These are phyloP conservation scores for Gadus macrocephalus DNA, from an alignment of 2,113 vertebrate genomes.

Conservation along the genomic window DNA sequence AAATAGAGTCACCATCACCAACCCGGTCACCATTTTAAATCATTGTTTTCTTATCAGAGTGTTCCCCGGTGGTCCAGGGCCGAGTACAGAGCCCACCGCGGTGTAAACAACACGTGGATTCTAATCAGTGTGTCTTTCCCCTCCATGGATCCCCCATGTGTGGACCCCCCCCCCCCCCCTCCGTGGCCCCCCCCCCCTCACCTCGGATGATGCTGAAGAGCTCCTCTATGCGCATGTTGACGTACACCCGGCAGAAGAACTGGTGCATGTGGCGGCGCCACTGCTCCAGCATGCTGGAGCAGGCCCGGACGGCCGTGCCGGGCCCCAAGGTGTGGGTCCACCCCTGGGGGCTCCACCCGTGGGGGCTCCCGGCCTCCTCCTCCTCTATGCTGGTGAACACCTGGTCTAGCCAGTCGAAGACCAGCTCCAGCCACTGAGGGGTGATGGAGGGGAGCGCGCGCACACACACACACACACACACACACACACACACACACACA, in stretches of 20 bases:
- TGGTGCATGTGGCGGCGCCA: conserved; percentile 94
- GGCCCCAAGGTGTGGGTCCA: too few species aligned
- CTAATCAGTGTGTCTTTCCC: not conserved
- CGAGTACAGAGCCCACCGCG: too few species aligned
- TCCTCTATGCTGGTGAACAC: conserved; percentile 72
- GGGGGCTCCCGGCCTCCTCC: not conserved
- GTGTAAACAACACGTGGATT: too few species aligned
- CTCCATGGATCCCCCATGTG: too few species aligned
- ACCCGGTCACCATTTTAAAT: too few species aligned
- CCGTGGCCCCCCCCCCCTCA: conserved; percentile 34
- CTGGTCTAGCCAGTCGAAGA: conserved; percentile 90
- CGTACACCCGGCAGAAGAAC: conserved; percentile 94
- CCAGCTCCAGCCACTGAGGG: conserved; percentile 89
- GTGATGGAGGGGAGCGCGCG: not conserved
- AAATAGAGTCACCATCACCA: too few species aligned
- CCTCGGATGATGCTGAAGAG: conserved; percentile 97
- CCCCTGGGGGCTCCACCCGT: not conserved
- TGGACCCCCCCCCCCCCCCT: too few species aligned
- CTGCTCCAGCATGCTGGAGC: conserved; percentile 73
- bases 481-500: too few species aligned
- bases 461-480: too few species aligned
- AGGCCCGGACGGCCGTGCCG: not conserved
- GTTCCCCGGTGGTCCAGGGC: too few species aligned
- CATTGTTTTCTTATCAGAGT: too few species aligned
- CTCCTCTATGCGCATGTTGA: conserved; percentile 93